phyloP scores from a whole-genome alignment of 2,888 invertebrate species.

The Geotrupes spiniger region DNA sequence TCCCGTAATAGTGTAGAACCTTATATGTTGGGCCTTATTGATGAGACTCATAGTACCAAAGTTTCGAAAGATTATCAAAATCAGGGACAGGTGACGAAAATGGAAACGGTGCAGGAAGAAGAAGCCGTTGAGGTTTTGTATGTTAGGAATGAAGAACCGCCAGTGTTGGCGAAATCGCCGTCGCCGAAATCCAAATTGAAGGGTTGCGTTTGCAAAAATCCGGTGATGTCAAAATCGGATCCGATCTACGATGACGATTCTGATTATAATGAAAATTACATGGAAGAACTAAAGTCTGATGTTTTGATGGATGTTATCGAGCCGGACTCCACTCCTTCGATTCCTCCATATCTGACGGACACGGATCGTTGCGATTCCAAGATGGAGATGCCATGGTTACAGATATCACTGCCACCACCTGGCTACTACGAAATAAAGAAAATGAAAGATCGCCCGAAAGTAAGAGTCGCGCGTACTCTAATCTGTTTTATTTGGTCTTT shows the following conservation, averaged over 20 bases:
- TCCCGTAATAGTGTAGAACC: no score
- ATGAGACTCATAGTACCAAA: no score
- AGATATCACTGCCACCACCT: constrained; percentile 15
- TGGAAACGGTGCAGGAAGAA: no score
- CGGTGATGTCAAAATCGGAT: constrained; percentile 9
- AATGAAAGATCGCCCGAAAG: constrained; percentile 8
- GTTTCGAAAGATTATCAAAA: no score
- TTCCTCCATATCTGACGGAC: constrained; percentile 9
- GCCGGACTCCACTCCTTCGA: constrained; percentile 7
- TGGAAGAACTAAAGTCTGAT: constrained; percentile 12
- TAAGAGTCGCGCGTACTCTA: background rate
- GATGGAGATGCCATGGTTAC: constrained; percentile 21
- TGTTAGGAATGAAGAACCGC: constrained; percentile 2
- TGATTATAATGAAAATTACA: constrained; percentile 22
- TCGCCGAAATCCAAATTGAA: no score
- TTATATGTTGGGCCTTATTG: no score
- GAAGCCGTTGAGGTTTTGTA: constrained; percentile 3
- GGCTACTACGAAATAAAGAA: constrained; percentile 10
- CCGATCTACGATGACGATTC: constrained; percentile 22
- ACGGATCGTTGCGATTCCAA: constrained; percentile 15
- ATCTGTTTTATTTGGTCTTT: background rate
- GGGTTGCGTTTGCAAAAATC: background rate
- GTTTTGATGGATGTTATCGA: background rate
- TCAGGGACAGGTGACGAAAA: no score
- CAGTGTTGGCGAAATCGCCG: no score